Percentiles rank a stretch among this genome's conserved stretches.
Evolutionary conservation across 1,140 invertebrate genomes (phyloP).

Genomic region (Bombus fervidus): DNA sequence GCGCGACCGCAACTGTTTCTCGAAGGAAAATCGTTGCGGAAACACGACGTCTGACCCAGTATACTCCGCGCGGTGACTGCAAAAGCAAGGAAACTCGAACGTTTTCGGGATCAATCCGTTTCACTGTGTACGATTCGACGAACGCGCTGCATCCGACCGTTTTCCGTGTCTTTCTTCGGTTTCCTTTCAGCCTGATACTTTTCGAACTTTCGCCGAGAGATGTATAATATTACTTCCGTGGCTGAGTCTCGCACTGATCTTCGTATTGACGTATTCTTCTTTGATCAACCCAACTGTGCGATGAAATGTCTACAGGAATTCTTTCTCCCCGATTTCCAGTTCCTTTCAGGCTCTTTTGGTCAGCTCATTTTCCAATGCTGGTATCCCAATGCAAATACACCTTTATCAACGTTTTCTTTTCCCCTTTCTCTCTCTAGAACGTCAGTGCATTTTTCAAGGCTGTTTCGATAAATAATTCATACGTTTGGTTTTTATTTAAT

Average conservation of each 20-base stretch:
- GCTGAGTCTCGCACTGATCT: constrained; percentile 39
- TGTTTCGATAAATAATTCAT: too few species aligned
- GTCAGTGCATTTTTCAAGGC: too few species aligned
- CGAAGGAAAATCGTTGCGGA: constrained; percentile 25
- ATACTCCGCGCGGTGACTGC: constrained; percentile 28
- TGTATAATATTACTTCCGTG: constrained; percentile 63
- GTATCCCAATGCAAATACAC: background rate
- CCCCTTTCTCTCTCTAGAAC: too few species aligned
- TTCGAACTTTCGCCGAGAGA: constrained; percentile 52
- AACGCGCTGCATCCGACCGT: constrained; percentile 35
- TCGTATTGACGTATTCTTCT: constrained; percentile 51
- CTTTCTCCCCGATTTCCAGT: background rate
- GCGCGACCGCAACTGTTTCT: constrained; percentile 26
- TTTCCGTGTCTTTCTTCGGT: constrained; percentile 32
- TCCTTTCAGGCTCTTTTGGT: background rate
- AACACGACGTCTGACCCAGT: constrained; percentile 36
- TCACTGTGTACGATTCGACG: constrained; percentile 41
- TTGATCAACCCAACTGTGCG: constrained; percentile 52
- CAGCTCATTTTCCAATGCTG: background rate
- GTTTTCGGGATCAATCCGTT: constrained; percentile 62
- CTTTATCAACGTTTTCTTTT: background rate
- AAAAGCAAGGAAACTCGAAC: constrained; percentile 57
- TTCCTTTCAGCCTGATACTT: constrained; percentile 47
- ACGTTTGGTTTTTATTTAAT: too few species aligned
- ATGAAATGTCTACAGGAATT: constrained; percentile 5